Base-by-base conservation (phyloP, 2,888 invertebrate genomes). In the Ochlodes sylvanus region DNA sequence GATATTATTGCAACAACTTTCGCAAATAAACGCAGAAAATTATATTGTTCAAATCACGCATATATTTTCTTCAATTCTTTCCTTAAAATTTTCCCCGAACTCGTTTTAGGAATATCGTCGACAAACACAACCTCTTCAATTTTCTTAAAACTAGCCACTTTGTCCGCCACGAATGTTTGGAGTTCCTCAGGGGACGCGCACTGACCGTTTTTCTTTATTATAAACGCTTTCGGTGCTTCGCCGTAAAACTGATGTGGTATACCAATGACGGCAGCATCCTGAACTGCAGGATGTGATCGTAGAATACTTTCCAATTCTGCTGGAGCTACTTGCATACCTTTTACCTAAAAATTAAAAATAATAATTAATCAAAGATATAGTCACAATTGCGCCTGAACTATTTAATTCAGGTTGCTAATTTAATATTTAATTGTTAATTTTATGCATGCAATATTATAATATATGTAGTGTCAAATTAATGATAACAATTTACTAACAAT, bases 251-350 rank as follows among this genome's bases (percentile, higher is more conserved):
- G 93, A 78, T 97, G 95, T 0, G 96, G 95, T 7, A 97, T 90
- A 0, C 98, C 98, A 68, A 98, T 94, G 1, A 99, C 98, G 0
- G 97, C 98, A 0, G 97, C 97, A 75, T 98, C 98, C 41, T 93
- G 86, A 0, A 99, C 95, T 1, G 95, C 95, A 0, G 97, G 97
- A 84, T 97, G 96, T 4, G 94, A 94, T 50, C 97, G 91, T 0
- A 98, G 88, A 2, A 97, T 75, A 47, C 95, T 96, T 86, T 98
- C 98, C 21, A 98, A 86, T 84, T 98, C 98, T 0, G 98, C 98
- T 38, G 98, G 98, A 0, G 98, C 96, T 14, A 98, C 98, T 95
- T 98, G 95, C 87, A 94, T 95, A 2, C 94, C 95, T 89, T 95
- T 96, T 0, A 96, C 96, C 93, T 93, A 79, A 63, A 60, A 70